Evolutionary conservation across 2,888 invertebrate genomes (phyloP).

Genomic region (Tanypteryx hageni): DNA sequence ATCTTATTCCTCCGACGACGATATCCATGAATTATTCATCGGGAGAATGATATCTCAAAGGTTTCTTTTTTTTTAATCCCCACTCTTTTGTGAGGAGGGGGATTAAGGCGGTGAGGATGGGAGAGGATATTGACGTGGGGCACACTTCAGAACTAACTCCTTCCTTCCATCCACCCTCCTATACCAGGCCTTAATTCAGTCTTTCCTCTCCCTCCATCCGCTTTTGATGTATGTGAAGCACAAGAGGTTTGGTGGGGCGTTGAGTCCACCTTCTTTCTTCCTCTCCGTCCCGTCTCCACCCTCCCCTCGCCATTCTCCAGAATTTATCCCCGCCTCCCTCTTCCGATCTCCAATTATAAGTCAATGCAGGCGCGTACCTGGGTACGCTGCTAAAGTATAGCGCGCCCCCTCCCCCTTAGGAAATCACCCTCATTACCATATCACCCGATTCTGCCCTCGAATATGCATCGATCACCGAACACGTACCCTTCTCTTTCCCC

Average conservation of each 20-base stretch:
- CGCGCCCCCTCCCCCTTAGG: slow-evolving; percentile 30
- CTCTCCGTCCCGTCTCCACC: background rate
- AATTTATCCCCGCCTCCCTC: no score
- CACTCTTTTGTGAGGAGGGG: background rate
- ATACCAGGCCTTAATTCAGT: background rate
- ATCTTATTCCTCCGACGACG: slow-evolving; percentile 42
- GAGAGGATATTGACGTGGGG: background rate
- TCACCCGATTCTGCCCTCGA: slow-evolving; percentile 37
- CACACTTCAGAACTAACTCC: background rate
- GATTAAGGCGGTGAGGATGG: background rate
- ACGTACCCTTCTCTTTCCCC: background rate
- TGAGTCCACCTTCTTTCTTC: background rate
- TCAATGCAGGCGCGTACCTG: slow-evolving; percentile 33
- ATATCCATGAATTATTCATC: slow-evolving; percentile 40
- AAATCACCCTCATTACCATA: slow-evolving; percentile 59
- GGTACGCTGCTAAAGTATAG: slow-evolving; percentile 41
- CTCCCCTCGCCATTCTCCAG: background rate
- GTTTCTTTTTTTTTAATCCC: slow-evolving; percentile 14
- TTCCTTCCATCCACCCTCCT: background rate
- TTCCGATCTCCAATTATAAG: slow-evolving; percentile 43
- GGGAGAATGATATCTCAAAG: slow-evolving; percentile 61
- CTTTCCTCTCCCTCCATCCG: background rate
- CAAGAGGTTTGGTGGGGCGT: slow-evolving; percentile 29
- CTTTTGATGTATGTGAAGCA: slow-evolving; percentile 30
- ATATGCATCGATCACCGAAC: slow-evolving; percentile 44